Conservation (phyloP, 2,797 vertebrate genomes). For the Sebastes hubbsi region DNA sequence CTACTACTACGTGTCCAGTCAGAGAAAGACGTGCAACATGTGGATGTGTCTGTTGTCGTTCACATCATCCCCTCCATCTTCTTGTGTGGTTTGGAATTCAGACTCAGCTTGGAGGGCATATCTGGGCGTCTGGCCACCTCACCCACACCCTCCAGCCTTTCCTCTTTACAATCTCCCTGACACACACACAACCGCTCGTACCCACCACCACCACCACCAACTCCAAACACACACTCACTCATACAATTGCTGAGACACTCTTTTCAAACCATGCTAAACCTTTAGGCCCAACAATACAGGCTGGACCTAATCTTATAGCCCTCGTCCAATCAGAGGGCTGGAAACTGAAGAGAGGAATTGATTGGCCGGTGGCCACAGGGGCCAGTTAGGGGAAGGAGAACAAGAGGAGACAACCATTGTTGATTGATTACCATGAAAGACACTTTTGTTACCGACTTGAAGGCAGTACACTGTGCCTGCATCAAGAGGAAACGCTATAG, state of each 20-base stretch:
- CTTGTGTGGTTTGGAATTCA: slow-evolving; percentile 74
- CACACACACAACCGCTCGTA: slow-evolving; percentile 14
- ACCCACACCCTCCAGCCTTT: slow-evolving; percentile 60
- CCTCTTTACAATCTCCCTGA: slow-evolving; percentile 65
- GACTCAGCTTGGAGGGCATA: slow-evolving; percentile 63
- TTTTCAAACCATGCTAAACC: slow-evolving; percentile 79
- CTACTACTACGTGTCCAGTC: not conserved
- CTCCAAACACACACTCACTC: slow-evolving; percentile 33
- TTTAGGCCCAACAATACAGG: slow-evolving; percentile 75
- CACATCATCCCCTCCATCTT: slow-evolving; percentile 54
- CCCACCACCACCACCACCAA: not conserved
- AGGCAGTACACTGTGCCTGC: slow-evolving; percentile 69
- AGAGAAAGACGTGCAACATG: slow-evolving; percentile 17
- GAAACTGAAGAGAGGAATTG: slow-evolving; percentile 74
- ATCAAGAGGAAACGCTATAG: slow-evolving; percentile 67
- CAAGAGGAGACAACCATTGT: slow-evolving; percentile 80
- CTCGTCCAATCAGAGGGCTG: slow-evolving; percentile 66
- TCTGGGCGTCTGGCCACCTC: slow-evolving; percentile 60
- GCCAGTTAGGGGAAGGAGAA: slow-evolving; percentile 78
- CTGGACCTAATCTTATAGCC: slow-evolving; percentile 77
- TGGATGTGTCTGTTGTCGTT: slow-evolving; percentile 35
- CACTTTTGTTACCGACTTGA: slow-evolving; percentile 77
- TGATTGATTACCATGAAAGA: slow-evolving; percentile 82
- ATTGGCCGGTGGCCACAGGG: slow-evolving; percentile 78
- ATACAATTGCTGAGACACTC: slow-evolving; percentile 71